Conservation (phyloP, 2,797 vertebrate genomes). For the Lacerta bilineata region DNA sequence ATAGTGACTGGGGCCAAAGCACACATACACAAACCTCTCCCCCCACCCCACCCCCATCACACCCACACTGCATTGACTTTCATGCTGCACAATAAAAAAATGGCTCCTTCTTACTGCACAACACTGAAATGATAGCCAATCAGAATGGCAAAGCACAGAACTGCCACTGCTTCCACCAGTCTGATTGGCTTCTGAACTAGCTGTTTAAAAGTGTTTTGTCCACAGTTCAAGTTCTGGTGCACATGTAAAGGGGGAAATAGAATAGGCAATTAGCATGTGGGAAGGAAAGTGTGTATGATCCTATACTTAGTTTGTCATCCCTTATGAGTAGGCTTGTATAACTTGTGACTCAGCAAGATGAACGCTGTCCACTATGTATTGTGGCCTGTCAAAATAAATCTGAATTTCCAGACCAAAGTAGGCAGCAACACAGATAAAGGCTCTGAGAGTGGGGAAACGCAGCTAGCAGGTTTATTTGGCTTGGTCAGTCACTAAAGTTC, state of each 20-base stretch:
- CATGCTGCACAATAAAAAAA: no score
- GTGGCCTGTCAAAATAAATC: not conserved
- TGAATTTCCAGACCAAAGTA: not conserved
- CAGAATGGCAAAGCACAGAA: not conserved
- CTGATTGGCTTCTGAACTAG: not conserved
- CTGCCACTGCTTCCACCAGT: no score
- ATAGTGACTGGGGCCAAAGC: no score
- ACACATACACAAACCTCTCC: no score
- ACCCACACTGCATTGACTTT: no score
- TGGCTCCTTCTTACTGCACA: not conserved
- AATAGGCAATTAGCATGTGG: no score
- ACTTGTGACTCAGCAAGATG: not conserved
- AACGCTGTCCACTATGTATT: not conserved
- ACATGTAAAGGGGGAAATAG: not conserved
- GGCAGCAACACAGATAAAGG: not conserved
- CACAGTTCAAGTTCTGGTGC: not conserved
- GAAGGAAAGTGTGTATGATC: not conserved
- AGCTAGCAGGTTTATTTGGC: not conserved
- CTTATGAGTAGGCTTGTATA: not conserved
- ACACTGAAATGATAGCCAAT: not conserved
- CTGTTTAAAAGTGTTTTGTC: not conserved
- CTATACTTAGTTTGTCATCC: not conserved
- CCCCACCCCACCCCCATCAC: no score
- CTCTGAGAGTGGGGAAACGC: not conserved
- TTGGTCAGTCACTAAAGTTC: not conserved